A percentile compares a stretch with the other conserved stretches of the same genome.
These are phyloP conservation scores for Holothuria leucospilota DNA, from an alignment of 53 echinoderm and acorn worm genomes.

Conservation along the genomic window DNA sequence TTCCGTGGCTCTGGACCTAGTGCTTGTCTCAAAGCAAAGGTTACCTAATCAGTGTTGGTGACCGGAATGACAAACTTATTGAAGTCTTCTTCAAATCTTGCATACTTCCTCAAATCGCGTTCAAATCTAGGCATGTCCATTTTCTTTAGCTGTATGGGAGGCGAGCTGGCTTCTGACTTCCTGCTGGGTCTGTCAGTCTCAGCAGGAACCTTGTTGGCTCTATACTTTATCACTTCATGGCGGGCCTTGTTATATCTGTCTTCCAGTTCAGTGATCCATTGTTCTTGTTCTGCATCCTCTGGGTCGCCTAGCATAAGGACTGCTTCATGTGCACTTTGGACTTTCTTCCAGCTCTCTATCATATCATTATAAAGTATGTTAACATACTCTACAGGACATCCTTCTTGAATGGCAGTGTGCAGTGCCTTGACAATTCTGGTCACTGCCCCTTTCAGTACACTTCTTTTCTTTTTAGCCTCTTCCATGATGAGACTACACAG, in stretches of 20 bases:
- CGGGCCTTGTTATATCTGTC: background rate
- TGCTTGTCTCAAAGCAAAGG: slow-evolving; percentile 20
- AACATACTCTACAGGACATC: background rate
- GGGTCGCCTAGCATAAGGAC: slow-evolving; percentile 15
- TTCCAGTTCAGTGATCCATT: slow-evolving; percentile 18
- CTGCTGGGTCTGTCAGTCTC: background rate
- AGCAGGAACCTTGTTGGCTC: background rate
- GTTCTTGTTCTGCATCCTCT: slow-evolving; percentile 6
- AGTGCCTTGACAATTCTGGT: background rate
- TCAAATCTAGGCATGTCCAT: slow-evolving; percentile 26
- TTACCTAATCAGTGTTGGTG: slow-evolving; percentile 20
- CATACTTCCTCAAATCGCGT: background rate
- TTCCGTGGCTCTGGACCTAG: slow-evolving; percentile 12
- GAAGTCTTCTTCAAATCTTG: slow-evolving; percentile 21
- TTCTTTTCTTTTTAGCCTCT: slow-evolving; percentile 9
- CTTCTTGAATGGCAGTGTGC: background rate
- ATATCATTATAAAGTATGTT: background rate
- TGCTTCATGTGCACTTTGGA: slow-evolving; percentile 15
- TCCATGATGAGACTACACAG: slow-evolving; percentile 4
- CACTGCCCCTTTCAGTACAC: background rate
- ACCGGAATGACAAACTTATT: slow-evolving; percentile 17
- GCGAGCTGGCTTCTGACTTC: background rate
- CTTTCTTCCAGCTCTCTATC: background rate
- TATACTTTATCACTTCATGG: background rate
- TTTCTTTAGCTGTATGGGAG: slow-evolving; percentile 16